A percentile compares a stretch with the other conserved stretches of the same genome.
Evolutionary conservation across 2,113 vertebrate species (phyloP).

Genomic region (Ramphastos sulfuratus): DNA sequence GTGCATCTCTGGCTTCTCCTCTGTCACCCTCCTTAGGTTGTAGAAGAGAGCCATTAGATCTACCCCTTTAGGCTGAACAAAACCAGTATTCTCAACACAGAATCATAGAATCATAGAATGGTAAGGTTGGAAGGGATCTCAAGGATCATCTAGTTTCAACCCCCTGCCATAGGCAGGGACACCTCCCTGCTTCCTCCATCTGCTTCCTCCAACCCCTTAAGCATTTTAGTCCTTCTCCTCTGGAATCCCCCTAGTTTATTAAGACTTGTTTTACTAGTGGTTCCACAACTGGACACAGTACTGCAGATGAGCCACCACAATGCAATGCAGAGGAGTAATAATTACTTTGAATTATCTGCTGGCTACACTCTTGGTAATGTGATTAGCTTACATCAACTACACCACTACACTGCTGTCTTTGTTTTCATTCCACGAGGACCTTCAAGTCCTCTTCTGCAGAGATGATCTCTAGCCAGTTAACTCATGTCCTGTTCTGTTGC

Average conservation of each 20-base stretch:
- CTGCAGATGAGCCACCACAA: not conserved
- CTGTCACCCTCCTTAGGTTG: not conserved
- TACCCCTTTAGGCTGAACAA: not conserved
- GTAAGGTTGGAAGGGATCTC: too few species aligned
- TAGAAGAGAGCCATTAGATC: not conserved
- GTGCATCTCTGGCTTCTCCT: not conserved
- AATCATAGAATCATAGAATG: too few species aligned
- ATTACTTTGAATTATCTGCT: not conserved
- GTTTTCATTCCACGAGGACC: not conserved
- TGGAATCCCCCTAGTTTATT: not conserved
- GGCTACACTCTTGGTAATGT: not conserved
- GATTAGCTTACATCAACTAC: not conserved
- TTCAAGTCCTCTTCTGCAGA: not conserved
- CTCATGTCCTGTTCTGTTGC: not conserved
- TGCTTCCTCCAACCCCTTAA: not conserved
- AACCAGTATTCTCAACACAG: not conserved
- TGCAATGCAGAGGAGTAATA: accelerated
- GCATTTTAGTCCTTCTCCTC: not conserved
- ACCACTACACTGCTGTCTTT: not conserved
- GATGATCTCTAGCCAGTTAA: not conserved
- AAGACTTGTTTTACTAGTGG: not conserved
- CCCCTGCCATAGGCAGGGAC: too few species aligned
- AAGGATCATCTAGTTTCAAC: too few species aligned
- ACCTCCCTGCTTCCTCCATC: too few species aligned
- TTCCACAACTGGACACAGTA: not conserved